phyloP scores from a whole-genome alignment of 2,888 invertebrate species.

The Glomeris marginata region DNA sequence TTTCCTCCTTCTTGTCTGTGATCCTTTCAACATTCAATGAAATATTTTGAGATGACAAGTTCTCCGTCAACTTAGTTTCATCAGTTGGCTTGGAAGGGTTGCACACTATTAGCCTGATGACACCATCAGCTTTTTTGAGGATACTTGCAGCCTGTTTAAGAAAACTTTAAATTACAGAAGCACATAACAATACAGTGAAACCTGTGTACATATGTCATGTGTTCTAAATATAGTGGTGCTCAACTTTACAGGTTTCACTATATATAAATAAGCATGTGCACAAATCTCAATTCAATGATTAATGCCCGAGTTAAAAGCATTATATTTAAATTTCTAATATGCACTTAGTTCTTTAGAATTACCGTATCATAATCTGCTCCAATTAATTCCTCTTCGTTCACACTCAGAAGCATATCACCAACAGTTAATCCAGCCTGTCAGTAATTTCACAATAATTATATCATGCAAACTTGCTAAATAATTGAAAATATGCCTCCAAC shows the following conservation, averaged over 20 bases:
- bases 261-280: too few relatives aligned
- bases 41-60: too few relatives aligned
- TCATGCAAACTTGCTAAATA: background rate
- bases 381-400: slow-evolving; percentile 80
- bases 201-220: too few relatives aligned
- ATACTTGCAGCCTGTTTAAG: slow-evolving; percentile 56
- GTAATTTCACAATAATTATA: background rate
- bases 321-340: too few relatives aligned
- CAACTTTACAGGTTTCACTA: too few relatives aligned
- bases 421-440: slow-evolving; percentile 80
- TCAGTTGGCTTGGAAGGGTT: slow-evolving; percentile 64
- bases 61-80: slow-evolving; percentile 30
- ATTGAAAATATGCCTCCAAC: too few relatives aligned
- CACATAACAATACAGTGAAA: too few relatives aligned
- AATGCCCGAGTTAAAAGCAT: too few relatives aligned
- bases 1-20: slow-evolving; percentile 25
- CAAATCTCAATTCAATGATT: too few relatives aligned
- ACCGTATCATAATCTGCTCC: slow-evolving; percentile 78
- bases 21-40: slow-evolving; percentile 20
- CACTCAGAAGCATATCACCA: slow-evolving; percentile 91
- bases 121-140: slow-evolving; percentile 71
- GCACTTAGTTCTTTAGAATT: slow-evolving; percentile 25
- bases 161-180: slow-evolving; percentile 6
- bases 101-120: slow-evolving; percentile 65
- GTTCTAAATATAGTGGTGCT: too few relatives aligned